These are phyloP conservation scores for Matsumyia berberina DNA, from an alignment of 2,888 invertebrate genomes.

Conservation along the genomic window DNA sequence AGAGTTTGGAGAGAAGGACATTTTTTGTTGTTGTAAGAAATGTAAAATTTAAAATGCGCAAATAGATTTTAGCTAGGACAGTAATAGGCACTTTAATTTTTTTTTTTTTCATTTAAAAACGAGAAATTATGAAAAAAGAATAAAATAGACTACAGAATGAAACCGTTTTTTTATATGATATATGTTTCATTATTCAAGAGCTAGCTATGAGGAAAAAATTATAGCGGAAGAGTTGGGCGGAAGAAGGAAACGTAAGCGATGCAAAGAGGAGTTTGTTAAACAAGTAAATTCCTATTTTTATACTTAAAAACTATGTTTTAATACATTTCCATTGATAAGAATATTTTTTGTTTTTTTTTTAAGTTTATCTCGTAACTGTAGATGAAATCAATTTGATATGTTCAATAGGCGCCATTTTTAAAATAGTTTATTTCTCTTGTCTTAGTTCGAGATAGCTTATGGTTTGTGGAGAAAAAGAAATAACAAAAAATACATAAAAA, in stretches of 20 bases:
- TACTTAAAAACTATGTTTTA: constrained; percentile 26
- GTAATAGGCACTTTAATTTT: constrained; percentile 74
- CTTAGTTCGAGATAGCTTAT: neutral
- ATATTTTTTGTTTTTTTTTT: neutral
- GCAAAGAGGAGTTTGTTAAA: neutral
- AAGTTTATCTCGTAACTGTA: neutral
- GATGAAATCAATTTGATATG: constrained; percentile 52
- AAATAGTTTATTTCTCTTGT: neutral
- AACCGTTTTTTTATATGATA: constrained; percentile 46
- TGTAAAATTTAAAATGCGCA: constrained; percentile 37
- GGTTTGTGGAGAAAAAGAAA: neutral
- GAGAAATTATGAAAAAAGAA: constrained; percentile 9
- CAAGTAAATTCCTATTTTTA: neutral
- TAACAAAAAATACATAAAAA: too few species aligned
- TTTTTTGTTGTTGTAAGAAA: constrained; percentile 4
- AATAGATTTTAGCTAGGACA: constrained; percentile 64
- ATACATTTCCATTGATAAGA: constrained; percentile 4
- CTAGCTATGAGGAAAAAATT: constrained; percentile 42
- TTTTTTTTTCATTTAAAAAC: constrained; percentile 22
- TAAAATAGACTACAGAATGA: constrained; percentile 51
- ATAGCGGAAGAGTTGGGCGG: neutral
- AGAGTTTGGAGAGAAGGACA: constrained; percentile 13
- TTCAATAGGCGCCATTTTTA: neutral
- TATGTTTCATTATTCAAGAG: constrained; percentile 49
- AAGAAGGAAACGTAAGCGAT: neutral